Evolutionary conservation across 2,888 invertebrate genomes (phyloP).

Genomic region (Drosophila austrosaltans): DNA sequence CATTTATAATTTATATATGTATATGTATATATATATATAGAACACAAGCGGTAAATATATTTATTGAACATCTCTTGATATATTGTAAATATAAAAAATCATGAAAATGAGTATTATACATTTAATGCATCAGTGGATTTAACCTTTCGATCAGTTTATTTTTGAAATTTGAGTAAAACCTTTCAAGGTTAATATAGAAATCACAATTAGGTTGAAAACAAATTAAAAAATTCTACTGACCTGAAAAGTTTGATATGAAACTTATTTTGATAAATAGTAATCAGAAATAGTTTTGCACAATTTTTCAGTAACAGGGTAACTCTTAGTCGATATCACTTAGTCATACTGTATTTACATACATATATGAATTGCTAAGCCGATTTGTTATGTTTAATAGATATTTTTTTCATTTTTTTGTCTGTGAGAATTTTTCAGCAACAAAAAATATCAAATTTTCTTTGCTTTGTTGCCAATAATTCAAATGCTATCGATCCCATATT

Average conservation of each 20-base stretch:
- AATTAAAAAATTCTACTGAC: too few relatives aligned
- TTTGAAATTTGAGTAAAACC: too few relatives aligned
- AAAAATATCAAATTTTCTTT: neutral
- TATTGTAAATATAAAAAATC: neutral
- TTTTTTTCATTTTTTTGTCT: neutral
- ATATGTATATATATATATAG: neutral
- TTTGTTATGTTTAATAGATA: conserved; percentile 13
- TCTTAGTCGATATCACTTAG: neutral
- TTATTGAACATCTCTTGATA: neutral
- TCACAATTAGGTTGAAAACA: too few relatives aligned
- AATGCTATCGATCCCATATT: conserved; percentile 34
- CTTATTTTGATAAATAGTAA: too few relatives aligned
- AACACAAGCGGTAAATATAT: neutral
- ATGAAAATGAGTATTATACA: neutral
- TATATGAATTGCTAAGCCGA: conserved; percentile 2
- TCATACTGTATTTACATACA: neutral
- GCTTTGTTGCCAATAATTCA: conserved; percentile 41
- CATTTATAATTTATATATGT: neutral
- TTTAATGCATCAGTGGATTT: neutral
- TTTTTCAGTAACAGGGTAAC: neutral
- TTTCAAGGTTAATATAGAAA: too few relatives aligned
- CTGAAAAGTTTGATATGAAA: too few relatives aligned
- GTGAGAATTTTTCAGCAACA: neutral
- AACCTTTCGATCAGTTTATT: neutral
- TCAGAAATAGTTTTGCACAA: too few relatives aligned